These are phyloP conservation scores for Malurus leucopterus DNA, from an alignment of 2,797 vertebrate species.

Conservation along the genomic window DNA sequence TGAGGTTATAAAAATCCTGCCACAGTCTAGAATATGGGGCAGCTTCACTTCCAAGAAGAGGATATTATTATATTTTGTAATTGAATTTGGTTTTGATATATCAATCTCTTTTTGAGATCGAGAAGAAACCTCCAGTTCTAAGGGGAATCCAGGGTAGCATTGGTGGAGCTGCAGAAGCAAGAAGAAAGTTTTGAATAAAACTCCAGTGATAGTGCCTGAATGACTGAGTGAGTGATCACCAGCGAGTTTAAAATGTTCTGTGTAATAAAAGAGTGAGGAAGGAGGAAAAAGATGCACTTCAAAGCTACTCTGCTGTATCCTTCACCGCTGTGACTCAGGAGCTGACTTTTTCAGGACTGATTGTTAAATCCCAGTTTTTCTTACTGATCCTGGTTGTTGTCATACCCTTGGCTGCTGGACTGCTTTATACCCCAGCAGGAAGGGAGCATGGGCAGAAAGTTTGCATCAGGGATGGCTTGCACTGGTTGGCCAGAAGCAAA, in stretches of 20 bases:
- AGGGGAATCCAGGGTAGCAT: slow-evolving; percentile 59
- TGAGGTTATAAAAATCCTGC: slow-evolving; percentile 41
- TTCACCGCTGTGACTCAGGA: neutral
- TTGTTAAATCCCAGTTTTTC: neutral
- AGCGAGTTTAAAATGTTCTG: neutral
- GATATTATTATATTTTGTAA: slow-evolving; percentile 60
- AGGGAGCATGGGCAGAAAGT: neutral
- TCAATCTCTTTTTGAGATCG: slow-evolving; percentile 68
- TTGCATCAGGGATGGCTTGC: neutral
- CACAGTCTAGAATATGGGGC: slow-evolving; percentile 34
- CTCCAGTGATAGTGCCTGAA: slow-evolving; percentile 38
- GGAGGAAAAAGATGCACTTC: neutral
- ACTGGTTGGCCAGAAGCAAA: neutral
- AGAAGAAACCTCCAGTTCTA: slow-evolving; percentile 64
- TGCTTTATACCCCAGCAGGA: neutral
- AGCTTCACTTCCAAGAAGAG: slow-evolving; percentile 69
- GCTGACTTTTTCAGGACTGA: neutral
- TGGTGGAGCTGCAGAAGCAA: slow-evolving; percentile 43
- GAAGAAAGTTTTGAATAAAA: neutral
- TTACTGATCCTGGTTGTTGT: neutral
- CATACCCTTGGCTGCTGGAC: neutral
- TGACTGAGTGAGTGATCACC: slow-evolving; percentile 11
- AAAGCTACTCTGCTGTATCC: neutral
- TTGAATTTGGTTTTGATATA: slow-evolving; percentile 53
- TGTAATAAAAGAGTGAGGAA: neutral